These are phyloP conservation scores for Agraylea sexmaculata DNA, from an alignment of 1,140 invertebrate genomes.

Conservation along the genomic window DNA sequence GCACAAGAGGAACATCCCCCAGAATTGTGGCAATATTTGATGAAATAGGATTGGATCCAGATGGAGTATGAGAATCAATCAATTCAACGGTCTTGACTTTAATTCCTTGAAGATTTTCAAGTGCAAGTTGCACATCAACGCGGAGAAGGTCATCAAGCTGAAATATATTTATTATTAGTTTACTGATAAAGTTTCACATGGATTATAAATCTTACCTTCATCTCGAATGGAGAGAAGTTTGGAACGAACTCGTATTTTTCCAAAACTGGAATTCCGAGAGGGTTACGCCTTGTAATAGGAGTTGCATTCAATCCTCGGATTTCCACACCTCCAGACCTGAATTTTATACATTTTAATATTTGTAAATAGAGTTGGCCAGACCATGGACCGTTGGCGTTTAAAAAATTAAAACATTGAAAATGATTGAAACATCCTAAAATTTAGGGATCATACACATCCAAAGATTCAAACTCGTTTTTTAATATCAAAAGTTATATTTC, in stretches of 20 bases:
- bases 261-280: constrained; percentile 51
- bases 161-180: too few species aligned
- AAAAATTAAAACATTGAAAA: not conserved
- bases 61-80: constrained; percentile 38
- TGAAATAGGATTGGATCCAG: constrained; percentile 33
- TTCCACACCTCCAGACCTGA: constrained; percentile 67
- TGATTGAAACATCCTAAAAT: not conserved
- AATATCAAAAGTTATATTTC: constrained; percentile 1
- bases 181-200: constrained; percentile 4
- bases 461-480: not conserved
- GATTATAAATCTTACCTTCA: constrained; percentile 22
- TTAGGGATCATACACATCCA: not conserved
- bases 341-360: not conserved
- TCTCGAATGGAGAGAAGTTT: constrained; percentile 37
- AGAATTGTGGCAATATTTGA: constrained; percentile 44
- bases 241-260: constrained; percentile 70
- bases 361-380: not conserved
- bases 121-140: constrained; percentile 53
- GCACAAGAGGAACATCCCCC: constrained; percentile 50
- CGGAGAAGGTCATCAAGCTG: constrained; percentile 41
- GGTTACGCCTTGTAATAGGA: constrained; percentile 56
- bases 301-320: constrained; percentile 70
- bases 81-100: constrained; percentile 66
- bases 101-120: constrained; percentile 61
- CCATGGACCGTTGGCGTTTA: not conserved